phyloP scores from a whole-genome alignment of 2,797 vertebrate genomes.

The Typhlichthys subterraneus region DNA sequence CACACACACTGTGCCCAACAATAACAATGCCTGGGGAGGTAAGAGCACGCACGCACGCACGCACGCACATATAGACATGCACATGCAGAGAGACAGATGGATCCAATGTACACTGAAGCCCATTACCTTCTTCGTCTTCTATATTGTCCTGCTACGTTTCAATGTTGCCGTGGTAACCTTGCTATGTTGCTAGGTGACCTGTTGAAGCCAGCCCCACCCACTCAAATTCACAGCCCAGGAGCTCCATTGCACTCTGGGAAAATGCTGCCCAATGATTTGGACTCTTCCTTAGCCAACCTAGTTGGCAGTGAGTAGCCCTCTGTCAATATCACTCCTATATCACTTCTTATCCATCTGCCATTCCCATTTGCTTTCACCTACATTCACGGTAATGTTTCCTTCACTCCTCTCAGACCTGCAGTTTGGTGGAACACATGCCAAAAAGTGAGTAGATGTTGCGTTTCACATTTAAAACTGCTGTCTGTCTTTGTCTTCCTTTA shows the following conservation, averaged over 20 bases:
- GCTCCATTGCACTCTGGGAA: slow-evolving; percentile 76
- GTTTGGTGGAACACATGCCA: slow-evolving; percentile 85
- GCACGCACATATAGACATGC: slow-evolving; percentile 3
- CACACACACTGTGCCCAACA: slow-evolving; percentile 83
- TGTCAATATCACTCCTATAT: background rate
- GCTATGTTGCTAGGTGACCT: slow-evolving; percentile 74
- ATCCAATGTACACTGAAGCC: slow-evolving; percentile 27
- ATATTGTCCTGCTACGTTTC: slow-evolving; percentile 19
- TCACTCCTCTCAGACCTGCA: slow-evolving; percentile 80
- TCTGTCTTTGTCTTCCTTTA: slow-evolving; percentile 1
- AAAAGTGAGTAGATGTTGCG: slow-evolving; percentile 82
- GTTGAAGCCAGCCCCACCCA: slow-evolving; percentile 79
- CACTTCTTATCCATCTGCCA: background rate
- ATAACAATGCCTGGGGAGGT: slow-evolving; percentile 89
- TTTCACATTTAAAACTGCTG: slow-evolving; percentile 9
- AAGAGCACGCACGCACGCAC: slow-evolving; percentile 32
- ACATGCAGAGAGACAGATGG: slow-evolving; percentile 12
- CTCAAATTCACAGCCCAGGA: slow-evolving; percentile 79
- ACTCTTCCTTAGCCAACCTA: slow-evolving; percentile 88
- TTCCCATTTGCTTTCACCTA: background rate
- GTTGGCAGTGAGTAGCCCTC: slow-evolving; percentile 84
- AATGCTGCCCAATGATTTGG: slow-evolving; percentile 84
- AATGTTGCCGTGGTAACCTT: slow-evolving; percentile 63
- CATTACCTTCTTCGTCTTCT: slow-evolving; percentile 30
- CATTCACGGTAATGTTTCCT: slow-evolving; percentile 10